Evolutionary conservation across 35 echinoderm and acorn worm genomes (phyloP).

Genomic region (Nesometra sesokonis): DNA sequence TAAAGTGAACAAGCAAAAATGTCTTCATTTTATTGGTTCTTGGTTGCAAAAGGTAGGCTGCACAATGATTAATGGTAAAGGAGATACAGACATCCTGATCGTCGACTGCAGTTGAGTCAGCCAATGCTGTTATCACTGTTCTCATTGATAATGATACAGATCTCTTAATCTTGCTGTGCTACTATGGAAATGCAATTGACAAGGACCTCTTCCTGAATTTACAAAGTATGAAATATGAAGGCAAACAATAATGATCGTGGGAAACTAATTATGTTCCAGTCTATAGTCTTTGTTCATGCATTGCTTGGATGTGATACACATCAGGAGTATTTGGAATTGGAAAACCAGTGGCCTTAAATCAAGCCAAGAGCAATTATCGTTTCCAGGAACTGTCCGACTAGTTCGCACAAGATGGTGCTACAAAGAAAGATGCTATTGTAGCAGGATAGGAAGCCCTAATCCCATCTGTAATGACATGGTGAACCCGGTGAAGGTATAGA

Average conservation of each 20-base stretch:
- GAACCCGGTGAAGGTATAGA: background rate
- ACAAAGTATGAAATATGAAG: background rate
- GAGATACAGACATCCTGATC: conserved; percentile 38
- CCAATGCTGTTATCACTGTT: conserved; percentile 4
- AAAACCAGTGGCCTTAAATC: background rate
- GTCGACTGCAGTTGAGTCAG: conserved; percentile 36
- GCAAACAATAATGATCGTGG: too few relatives aligned
- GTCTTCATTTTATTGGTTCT: conserved; percentile 3
- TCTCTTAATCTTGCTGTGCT: conserved; percentile 25
- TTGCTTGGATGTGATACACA: too few relatives aligned
- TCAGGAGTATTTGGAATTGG: too few relatives aligned
- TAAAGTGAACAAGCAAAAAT: conserved; percentile 33
- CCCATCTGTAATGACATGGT: background rate
- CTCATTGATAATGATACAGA: conserved; percentile 52
- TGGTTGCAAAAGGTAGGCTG: conserved; percentile 15
- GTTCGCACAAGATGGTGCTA: background rate
- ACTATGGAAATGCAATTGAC: conserved; percentile 4
- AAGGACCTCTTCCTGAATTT: conserved; percentile 3
- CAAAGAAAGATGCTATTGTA: background rate
- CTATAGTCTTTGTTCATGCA: too few relatives aligned
- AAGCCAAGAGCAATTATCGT: background rate
- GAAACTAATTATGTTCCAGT: too few relatives aligned
- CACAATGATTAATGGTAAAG: conserved; percentile 32
- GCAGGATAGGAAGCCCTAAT: background rate
- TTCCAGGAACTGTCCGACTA: background rate